Base-by-base conservation (phyloP, 2,113 vertebrate genomes). In the Mola mola region DNA sequence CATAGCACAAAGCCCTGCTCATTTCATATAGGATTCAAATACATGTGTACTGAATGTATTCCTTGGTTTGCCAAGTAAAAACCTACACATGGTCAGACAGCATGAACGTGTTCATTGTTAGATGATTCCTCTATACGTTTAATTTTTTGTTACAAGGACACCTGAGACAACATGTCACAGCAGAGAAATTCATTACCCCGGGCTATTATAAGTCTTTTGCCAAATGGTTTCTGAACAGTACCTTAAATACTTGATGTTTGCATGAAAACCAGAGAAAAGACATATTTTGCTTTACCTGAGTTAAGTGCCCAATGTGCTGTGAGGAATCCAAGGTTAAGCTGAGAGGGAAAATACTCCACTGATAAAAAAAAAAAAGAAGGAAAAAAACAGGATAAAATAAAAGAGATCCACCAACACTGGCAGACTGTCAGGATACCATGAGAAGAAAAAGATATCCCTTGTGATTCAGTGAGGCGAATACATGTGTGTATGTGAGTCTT, bases 321-420 rank as follows among this genome's bases (percentile, higher is more conserved):
- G 82, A 85, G 87, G 88, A 87, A 88, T 91, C 92, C 91, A 92
- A 89, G 80, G 85, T 88, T 91, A 86, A 75, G 70, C 43, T 83
- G 65, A 60, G 76, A 79, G 47, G 42, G 69, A 78, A 75, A 77
- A 65, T 61, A 75, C 57, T 87, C 81, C 80, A 57, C 61, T 49
- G 52, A 58, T 58, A 51, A 69, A 70, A 79, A 73, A 36, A 25
- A 42, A 33, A 6, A 44, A 13, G 16, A 6, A 38, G 12, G 12
- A 16, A 16, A 38, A 56, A 16, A 25, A 33, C n/a, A 44, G 38
- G 47, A 52, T 63, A 53, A 13, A 3, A 9, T 66, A 43, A 53
- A 52, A 66, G 50, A 13, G 2, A 10, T 64, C 42, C 41, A 53
- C 55, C 53, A 37, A 40, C 42, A 53, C 67, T 20, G 66, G 33